These are phyloP conservation scores for Cettia cetti DNA, from an alignment of 2,113 vertebrate genomes.

Conservation along the genomic window DNA sequence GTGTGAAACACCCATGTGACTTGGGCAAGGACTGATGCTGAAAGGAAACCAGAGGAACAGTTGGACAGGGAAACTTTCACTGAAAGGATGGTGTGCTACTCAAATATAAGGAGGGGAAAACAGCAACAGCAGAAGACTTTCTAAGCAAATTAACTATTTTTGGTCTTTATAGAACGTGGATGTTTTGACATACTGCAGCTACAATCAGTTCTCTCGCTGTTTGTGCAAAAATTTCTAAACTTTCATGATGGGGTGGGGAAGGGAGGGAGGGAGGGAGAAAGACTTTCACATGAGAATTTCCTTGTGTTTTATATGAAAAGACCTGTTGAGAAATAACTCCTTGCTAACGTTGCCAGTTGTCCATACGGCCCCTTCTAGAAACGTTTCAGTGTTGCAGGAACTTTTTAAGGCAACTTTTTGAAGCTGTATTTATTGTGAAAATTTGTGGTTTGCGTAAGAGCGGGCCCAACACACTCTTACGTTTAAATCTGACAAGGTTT, in stretches of 20 bases:
- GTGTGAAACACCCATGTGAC: conserved; percentile 63
- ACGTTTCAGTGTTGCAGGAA: conserved; percentile 33
- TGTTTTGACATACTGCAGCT: conserved; percentile 57
- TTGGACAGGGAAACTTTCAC: background rate
- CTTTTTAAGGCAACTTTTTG: conserved; percentile 58
- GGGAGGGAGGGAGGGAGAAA: conserved; percentile 10
- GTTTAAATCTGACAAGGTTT: conserved; percentile 48
- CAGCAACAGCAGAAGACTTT: background rate
- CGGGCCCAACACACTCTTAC: background rate
- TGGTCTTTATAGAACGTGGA: conserved; percentile 52
- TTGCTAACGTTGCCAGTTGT: conserved; percentile 31
- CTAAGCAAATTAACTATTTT: conserved; percentile 47
- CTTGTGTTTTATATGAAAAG: conserved; percentile 60
- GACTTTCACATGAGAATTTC: conserved; percentile 41
- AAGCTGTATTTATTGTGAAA: conserved; percentile 69
- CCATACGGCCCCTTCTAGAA: conserved; percentile 52
- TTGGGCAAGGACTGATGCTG: background rate
- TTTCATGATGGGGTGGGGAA: background rate
- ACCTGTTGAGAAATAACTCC: conserved; percentile 43
- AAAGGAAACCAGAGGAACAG: background rate
- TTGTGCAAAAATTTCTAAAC: conserved; percentile 62
- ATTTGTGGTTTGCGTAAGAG: conserved; percentile 33
- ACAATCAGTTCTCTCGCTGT: conserved; percentile 64
- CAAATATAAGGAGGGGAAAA: background rate
- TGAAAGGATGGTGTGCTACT: background rate